Evolutionary conservation across 92 coral and sea anemone genomes (phyloP), one percentile per base, ranked within the genome.

Genomic region (Paragorgia papillata): DNA sequence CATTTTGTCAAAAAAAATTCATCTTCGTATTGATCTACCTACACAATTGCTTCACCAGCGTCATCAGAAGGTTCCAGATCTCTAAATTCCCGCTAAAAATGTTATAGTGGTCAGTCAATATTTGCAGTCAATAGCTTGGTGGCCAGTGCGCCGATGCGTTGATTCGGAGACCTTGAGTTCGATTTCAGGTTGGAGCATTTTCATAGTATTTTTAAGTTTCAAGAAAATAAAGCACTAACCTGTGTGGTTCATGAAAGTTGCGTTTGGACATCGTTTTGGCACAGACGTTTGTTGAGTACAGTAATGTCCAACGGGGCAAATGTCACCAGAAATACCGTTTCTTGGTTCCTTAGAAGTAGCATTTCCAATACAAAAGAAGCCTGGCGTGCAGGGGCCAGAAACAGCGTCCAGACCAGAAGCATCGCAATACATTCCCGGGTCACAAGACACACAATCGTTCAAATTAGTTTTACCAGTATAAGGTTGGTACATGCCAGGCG

Each of bases 361-460:
- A 53, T 81, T 91, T 2, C 79, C 79, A 18, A 51, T 69, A 78
- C 99, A 95, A 89, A 81, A 95, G 74, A 71, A 95, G 2, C 99
- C 96, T 33, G 80, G 67, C 46, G 54, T 82, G 65, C 99, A 95
- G 58, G 86, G 82, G 6, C 70, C 87, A 6, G 95, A 88, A 35
- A 95, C 99, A 46, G 76, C 71, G 54, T 57, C 68, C 24, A 84
- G 75, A 55, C 97, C 99, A 14, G 97, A 83, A 13, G 80, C 62
- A 79, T 81, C 92, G 66, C 99, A 95, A 82, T 88, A 95, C 90
- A 83, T 95, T 76, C 99, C 99, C 27, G 94, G 85, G 57, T 95
- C 97, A 89, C 99, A 95, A 3, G 87, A 62, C 9, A 91, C 87
- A 73, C 99, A 95, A 77, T 95, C 97, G 1, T 70, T 85, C 0